Evolutionary conservation across 2,797 vertebrate species (phyloP).

Genomic region (Rhadinocentrus ornatus): DNA sequence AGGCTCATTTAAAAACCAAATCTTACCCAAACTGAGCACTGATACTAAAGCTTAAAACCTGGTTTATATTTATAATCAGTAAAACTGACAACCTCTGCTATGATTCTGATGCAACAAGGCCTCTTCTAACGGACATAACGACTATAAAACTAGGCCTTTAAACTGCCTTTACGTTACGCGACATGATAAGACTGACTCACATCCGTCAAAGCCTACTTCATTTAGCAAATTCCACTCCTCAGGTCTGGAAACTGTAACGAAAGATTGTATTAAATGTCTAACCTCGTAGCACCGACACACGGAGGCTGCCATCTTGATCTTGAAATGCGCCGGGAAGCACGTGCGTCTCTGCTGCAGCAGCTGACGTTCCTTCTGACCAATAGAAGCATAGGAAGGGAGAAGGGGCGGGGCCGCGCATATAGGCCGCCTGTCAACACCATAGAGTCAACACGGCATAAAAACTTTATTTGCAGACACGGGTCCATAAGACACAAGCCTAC

Average conservation of each 20-base stretch:
- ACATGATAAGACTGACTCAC: accelerated
- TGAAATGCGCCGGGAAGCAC: conserved; percentile 55
- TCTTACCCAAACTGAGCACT: background rate
- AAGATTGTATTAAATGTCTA: conserved; percentile 46
- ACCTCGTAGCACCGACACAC: conserved; percentile 81
- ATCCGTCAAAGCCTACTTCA: accelerated
- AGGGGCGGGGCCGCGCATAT: conserved; percentile 47
- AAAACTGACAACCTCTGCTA: background rate
- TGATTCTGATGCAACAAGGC: conserved; percentile 52
- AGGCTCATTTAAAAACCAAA: background rate
- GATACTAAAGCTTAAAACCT: background rate
- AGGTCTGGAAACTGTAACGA: background rate
- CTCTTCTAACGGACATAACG: conserved; percentile 17
- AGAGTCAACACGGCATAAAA: conserved; percentile 33
- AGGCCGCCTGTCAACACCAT: conserved; percentile 23
- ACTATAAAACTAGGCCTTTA: background rate
- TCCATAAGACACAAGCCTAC: no score
- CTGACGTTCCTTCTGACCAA: conserved; percentile 65
- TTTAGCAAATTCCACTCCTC: accelerated
- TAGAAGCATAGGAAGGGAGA: conserved; percentile 15
- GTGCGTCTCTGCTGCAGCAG: conserved; percentile 54
- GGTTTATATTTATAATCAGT: background rate
- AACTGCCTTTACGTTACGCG: accelerated
- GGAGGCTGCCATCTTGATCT: conserved; percentile 82
- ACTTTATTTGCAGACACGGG: background rate